Conservation (phyloP, 2,797 vertebrate genomes). For the Myotis planiceps region DNA sequence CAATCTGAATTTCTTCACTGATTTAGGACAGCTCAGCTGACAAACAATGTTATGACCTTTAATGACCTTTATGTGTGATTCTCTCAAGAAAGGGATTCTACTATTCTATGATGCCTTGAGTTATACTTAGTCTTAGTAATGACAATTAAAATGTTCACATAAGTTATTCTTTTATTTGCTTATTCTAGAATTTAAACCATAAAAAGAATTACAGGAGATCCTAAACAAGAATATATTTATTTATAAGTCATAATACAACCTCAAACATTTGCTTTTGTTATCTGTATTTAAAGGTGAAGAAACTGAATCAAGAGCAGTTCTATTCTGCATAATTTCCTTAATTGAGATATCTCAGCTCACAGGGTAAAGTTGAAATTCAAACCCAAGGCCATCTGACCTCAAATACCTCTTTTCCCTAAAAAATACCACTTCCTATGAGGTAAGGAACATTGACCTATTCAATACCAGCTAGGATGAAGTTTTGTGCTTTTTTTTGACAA, state of each 20-base stretch:
- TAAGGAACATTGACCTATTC: neutral
- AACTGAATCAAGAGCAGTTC: neutral
- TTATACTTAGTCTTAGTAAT: slow-evolving; percentile 25
- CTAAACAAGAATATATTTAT: neutral
- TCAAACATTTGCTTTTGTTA: neutral
- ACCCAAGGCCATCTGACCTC: neutral
- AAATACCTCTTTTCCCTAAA: neutral
- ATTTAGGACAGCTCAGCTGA: neutral
- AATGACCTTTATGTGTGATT: neutral
- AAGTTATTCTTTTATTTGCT: slow-evolving; percentile 14
- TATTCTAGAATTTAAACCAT: neutral
- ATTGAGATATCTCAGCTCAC: neutral
- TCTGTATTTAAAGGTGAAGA: neutral
- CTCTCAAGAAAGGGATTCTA: neutral
- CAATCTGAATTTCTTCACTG: neutral
- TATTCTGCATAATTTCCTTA: neutral
- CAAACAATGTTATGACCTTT: neutral
- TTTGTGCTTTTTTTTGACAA: neutral
- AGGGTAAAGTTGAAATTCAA: neutral
- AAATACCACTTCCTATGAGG: neutral
- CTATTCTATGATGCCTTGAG: neutral
- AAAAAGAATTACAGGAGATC: neutral
- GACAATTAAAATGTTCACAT: neutral
- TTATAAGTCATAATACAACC: neutral
- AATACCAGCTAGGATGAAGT: neutral